A percentile compares a stretch with the other conserved stretches of the same genome.
phyloP scores from a whole-genome alignment of 1,140 invertebrate species.

The Laodelphax striatellus region DNA sequence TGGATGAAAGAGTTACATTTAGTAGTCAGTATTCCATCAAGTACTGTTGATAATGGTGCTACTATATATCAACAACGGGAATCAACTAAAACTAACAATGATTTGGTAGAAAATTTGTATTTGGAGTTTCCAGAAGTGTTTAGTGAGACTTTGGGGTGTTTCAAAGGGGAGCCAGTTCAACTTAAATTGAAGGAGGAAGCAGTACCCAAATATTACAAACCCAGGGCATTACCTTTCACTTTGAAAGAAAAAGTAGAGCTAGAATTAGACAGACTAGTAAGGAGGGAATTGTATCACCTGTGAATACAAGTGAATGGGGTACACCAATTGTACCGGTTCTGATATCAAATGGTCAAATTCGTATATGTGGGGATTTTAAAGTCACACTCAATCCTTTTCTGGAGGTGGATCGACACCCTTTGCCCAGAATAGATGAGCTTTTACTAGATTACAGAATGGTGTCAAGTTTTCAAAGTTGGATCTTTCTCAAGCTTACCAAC shows the following conservation, averaged over 20 bases:
- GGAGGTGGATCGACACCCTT: not conserved
- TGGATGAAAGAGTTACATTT: not conserved
- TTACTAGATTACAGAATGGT: not conserved
- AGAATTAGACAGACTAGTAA: slow-evolving; percentile 5
- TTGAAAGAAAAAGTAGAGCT: slow-evolving; percentile 8
- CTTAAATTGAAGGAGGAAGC: not conserved
- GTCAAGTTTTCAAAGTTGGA: slow-evolving; percentile 3
- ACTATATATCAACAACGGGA: too few relatives aligned
- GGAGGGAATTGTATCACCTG: not conserved
- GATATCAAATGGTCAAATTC: not conserved
- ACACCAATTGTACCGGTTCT: slow-evolving; percentile 5
- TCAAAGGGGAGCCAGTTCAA: not conserved
- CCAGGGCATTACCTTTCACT: slow-evolving; percentile 1
- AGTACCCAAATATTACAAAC: slow-evolving; percentile 8
- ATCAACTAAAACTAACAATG: too few relatives aligned
- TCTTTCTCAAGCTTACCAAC: slow-evolving; percentile 1
- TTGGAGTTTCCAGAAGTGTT: not conserved
- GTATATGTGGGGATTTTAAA: not conserved
- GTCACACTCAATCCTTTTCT: not conserved
- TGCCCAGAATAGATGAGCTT: not conserved
- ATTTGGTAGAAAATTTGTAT: not conserved
- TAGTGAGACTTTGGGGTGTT: not conserved
- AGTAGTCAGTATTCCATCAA: too few relatives aligned
- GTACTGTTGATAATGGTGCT: too few relatives aligned
- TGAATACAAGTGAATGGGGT: slow-evolving; percentile 10